Evolutionary conservation across 2,113 vertebrate genomes (phyloP), one percentile per base, ranked within the genome.

Genomic region (Mesocricetus auratus): DNA sequence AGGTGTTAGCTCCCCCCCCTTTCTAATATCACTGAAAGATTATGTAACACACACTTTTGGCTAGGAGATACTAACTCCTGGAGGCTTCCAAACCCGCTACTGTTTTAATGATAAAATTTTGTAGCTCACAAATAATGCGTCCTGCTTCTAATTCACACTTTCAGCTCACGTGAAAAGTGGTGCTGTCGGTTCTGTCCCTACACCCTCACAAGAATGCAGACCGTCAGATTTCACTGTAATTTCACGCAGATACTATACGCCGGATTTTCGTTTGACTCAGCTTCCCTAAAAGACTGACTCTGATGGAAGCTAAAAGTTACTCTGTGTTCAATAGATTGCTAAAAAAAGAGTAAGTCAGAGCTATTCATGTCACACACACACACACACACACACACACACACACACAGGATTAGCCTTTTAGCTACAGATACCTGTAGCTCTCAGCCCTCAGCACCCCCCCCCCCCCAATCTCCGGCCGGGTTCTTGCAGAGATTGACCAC

Each of bases 61-160:
- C 93, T 81, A 6, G 79, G 77, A 93, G 64, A 56, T 50, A n/a
- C 77, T 89, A 78, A 92, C 68, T 42, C 42, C 33, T 69, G 26
- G 75, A 91, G 68, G 64, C 85, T 90, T 95, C 93, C 77, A 91
- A 83, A 78, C 39, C 75, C 79, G 73, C 69, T 42, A 58, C 88
- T 94, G 94, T 92, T 92, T 93, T 92, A 39, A 50, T 91, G 68
- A 94, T 86, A 47, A 58, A 91, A 71, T 71, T 85, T 91, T 87
- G 77, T 78, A 75, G 47, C 60, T 94, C 45, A 68, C 88, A 83
- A 64, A 36, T 69, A 83, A 31, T 16, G 24, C 0, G 1, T 2
- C 47, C 60, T 1, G 3, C 53, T 88, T 66, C 39, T 60, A 29
- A 71, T 60, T 58, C 29, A 31, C 42, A 42, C 45, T 78, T 85